Evolutionary conservation across 2,888 invertebrate genomes (phyloP), one percentile per base, ranked within the genome.

Genomic region (Abrostola triplasia): DNA sequence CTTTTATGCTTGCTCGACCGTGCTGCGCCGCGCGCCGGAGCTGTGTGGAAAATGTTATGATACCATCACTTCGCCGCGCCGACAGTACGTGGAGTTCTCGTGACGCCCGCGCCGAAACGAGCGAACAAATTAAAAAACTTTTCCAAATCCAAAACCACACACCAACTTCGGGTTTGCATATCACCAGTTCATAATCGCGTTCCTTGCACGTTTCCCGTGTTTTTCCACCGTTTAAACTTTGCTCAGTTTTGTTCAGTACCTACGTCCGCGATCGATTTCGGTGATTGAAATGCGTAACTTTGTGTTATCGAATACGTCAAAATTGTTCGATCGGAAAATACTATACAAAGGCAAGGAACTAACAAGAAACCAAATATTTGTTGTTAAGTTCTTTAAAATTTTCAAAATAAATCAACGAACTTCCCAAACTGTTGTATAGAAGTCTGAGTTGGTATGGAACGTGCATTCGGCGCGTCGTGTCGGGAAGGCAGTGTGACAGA

Each of bases 1-100:
- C 74, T 85, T 86, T 87, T 81, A 79, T 83, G 81, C 72, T 82
- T 83, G 78, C 84, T 88, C 86, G 84, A 83, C 85, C 87, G 82
- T 84, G 71, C 38, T 36, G 47, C 75, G 70, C 68, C 72, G 71
- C 24, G 24, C 24, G 24, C 24, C 24, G 61, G 78, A 81, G 79
- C 74, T 71, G 68, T 81, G 79, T 81, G 75, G 80, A 82, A 86
- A 88, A 87, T 85, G 83, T 84, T 86, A 82, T 86, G 84, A 86
- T 85, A 85, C 77, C 79, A 80, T 82, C 83, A 87, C 83, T 83
- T 84, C 64, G 52, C 47, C 59, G 13, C 12, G 36, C 68, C 73
- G 64, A 44, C 58, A 67, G 44, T 56, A 63, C 50, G 56, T 36
- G 60, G 47, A 50, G 42, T 49, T 65, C 52, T 52, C 59, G 56